Evolutionary conservation across 2,113 vertebrate species (phyloP).

Genomic region (Serinus canaria): DNA sequence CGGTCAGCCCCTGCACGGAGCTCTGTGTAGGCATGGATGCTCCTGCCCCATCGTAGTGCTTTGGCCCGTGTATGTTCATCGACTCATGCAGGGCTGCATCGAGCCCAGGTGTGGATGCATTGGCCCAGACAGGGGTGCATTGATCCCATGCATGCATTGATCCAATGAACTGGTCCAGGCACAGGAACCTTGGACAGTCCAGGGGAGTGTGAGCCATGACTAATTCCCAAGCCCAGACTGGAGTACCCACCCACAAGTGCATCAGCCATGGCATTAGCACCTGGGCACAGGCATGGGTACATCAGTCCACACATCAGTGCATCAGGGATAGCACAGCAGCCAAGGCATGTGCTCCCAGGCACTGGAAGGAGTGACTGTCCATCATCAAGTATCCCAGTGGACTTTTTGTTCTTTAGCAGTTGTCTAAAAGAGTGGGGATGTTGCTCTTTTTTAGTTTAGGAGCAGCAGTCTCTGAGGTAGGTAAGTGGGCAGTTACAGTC

Average conservation of each 20-base stretch:
- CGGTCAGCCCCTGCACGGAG: not conserved
- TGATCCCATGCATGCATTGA: not conserved
- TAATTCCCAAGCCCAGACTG: not conserved
- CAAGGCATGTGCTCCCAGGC: not conserved
- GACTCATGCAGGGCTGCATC: not conserved
- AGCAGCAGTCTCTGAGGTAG: not conserved
- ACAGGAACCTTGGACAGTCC: not conserved
- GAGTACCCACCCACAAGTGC: too few species aligned
- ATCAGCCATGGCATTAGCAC: fast-evolving
- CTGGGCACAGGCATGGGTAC: fast-evolving
- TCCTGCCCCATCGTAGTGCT: fast-evolving
- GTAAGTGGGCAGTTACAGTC: not conserved
- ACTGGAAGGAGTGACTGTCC: not conserved
- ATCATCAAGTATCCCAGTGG: not conserved
- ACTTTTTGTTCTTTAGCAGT: not conserved
- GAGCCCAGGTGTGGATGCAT: not conserved
- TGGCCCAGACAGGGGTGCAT: fast-evolving
- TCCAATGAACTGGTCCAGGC: not conserved
- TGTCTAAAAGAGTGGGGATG: not conserved
- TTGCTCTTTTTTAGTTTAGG: not conserved
- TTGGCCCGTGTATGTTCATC: too few species aligned
- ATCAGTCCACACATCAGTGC: fast-evolving
- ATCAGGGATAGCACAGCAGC: not conserved
- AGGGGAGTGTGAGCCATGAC: fast-evolving
- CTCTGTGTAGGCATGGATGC: not conserved